Percentiles rank a stretch among this genome's conserved stretches.
Evolutionary conservation across 2,888 invertebrate species (phyloP).

Genomic region (Stomorhina lunata): DNA sequence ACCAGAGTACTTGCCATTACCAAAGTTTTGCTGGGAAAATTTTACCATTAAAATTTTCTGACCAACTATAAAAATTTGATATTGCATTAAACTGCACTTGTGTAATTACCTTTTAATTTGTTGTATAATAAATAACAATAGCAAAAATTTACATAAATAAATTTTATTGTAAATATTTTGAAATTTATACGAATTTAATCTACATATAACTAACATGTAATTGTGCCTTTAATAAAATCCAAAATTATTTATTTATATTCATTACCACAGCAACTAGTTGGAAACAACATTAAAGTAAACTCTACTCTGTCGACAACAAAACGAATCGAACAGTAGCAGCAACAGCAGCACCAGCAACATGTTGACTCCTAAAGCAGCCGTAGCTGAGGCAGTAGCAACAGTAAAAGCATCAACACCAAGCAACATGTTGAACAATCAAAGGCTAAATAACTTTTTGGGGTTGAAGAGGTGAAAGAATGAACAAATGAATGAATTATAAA

Average conservation of each 20-base stretch:
- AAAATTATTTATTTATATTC: background rate
- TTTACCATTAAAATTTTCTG: too few relatives aligned
- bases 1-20: too few relatives aligned
- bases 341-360: too few relatives aligned
- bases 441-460: slow-evolving; percentile 49
- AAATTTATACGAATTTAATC: background rate
- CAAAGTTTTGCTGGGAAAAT: too few relatives aligned
- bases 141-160: slow-evolving; percentile 1
- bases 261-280: slow-evolving; percentile 88
- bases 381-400: too few relatives aligned
- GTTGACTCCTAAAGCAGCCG: slow-evolving; percentile 26
- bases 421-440: slow-evolving; percentile 42
- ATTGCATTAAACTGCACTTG: background rate
- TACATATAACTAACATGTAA: too few relatives aligned
- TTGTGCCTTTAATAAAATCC: background rate
- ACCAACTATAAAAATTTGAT: too few relatives aligned
- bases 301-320: slow-evolving; percentile 18
- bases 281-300: slow-evolving; percentile 86
- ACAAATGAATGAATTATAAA: slow-evolving; percentile 34
- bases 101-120: background rate
- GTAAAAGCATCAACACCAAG: slow-evolving; percentile 4
- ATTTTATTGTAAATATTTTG: background rate
- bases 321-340: background rate
- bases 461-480: slow-evolving; percentile 18
- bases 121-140: background rate